Evolutionary conservation across 1,140 invertebrate genomes (phyloP).

Genomic region (Drosophila chauvacae): DNA sequence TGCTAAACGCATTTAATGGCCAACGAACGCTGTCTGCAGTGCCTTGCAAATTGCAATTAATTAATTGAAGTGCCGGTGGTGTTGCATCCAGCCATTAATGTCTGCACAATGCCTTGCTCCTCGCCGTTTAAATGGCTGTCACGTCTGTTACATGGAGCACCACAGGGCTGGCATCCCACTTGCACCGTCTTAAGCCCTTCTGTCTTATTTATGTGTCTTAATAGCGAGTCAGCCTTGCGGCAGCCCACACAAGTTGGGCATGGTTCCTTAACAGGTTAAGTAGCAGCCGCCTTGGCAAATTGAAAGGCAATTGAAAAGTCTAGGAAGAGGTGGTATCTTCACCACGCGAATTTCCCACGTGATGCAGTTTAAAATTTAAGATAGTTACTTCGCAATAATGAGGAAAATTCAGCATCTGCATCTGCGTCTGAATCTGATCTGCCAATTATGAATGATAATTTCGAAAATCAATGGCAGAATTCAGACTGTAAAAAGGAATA

Average conservation of each 20-base stretch:
- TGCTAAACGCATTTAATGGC: slow-evolving; percentile 57
- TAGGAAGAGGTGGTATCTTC: not conserved
- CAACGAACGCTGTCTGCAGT: slow-evolving; percentile 49
- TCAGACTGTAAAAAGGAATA: not conserved
- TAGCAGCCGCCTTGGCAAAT: slow-evolving; percentile 18
- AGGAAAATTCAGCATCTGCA: slow-evolving; percentile 13
- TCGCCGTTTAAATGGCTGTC: slow-evolving; percentile 47
- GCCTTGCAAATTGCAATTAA: slow-evolving; percentile 81
- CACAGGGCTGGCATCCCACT: slow-evolving; percentile 8
- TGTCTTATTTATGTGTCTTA: slow-evolving; percentile 59
- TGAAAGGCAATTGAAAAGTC: slow-evolving; percentile 39
- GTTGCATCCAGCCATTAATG: slow-evolving; percentile 58
- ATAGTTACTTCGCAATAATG: slow-evolving; percentile 20
- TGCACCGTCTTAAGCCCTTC: slow-evolving; percentile 3
- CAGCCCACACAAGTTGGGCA: slow-evolving; percentile 24
- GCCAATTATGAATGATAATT: slow-evolving; percentile 31
- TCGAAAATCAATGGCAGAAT: slow-evolving; percentile 10
- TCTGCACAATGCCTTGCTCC: slow-evolving; percentile 32
- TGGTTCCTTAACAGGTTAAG: slow-evolving; percentile 40
- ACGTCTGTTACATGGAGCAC: slow-evolving; percentile 19
- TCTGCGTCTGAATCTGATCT: not conserved
- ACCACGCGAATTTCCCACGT: not conserved
- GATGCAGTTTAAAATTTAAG: slow-evolving; percentile 3
- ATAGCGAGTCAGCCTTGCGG: slow-evolving; percentile 34
- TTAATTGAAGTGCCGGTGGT: slow-evolving; percentile 77